These are phyloP conservation scores for Megalops atlanticus DNA, from an alignment of 2,113 vertebrate genomes.

Conservation along the genomic window DNA sequence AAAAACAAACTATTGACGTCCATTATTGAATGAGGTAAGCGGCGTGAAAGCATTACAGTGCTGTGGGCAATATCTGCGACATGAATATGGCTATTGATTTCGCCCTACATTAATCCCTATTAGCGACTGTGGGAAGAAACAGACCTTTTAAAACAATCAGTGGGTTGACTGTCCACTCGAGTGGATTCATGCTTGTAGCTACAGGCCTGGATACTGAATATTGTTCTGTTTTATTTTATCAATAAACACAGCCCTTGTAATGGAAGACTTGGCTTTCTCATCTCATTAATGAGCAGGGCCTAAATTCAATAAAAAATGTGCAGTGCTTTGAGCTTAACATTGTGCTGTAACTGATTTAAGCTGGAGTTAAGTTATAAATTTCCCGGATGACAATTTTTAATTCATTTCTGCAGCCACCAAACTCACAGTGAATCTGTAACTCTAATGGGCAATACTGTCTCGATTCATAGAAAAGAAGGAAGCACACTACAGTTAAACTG, in stretches of 20 bases:
- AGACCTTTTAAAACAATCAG: neutral
- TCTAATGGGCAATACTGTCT: no score
- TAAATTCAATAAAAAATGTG: neutral
- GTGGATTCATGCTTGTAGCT: neutral
- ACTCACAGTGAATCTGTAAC: neutral
- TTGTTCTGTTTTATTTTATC: neutral
- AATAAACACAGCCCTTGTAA: neutral
- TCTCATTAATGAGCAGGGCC: neutral
- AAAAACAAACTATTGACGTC: constrained; percentile 80
- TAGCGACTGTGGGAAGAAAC: neutral
- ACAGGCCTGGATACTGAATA: neutral
- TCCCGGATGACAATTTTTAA: neutral
- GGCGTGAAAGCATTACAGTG: constrained; percentile 66
- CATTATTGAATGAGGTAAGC: constrained; percentile 70
- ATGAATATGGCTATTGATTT: constrained; percentile 76
- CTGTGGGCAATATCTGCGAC: constrained; percentile 65
- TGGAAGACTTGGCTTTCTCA: neutral
- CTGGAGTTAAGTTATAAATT: neutral
- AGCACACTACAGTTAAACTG: no score
- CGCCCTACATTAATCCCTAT: constrained; percentile 51
- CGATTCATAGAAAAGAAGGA: no score
- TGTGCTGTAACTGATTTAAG: neutral
- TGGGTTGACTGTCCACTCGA: neutral
- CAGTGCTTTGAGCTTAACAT: neutral
- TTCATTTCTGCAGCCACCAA: no score